phyloP scores from a whole-genome alignment of 2,797 vertebrate genomes.

The Dryobates pubescens region DNA sequence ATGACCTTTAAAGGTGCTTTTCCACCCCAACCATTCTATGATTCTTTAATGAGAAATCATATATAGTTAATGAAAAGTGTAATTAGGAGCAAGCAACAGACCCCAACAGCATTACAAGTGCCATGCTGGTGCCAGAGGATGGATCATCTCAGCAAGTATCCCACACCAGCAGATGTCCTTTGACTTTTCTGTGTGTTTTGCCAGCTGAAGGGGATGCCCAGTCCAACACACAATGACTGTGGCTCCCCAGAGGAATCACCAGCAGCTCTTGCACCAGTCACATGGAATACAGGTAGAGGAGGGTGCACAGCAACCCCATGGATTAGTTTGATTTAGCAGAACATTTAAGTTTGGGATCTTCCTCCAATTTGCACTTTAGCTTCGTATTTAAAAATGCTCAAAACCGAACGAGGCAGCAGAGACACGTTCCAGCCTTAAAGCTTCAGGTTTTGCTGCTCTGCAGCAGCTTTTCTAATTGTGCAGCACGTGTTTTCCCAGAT shows the following conservation, averaged over 20 bases:
- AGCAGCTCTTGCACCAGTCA: neutral
- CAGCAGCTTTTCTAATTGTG: neutral
- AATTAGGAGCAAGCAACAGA: neutral
- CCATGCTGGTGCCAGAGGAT: neutral
- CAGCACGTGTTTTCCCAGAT: slow-evolving; percentile 3
- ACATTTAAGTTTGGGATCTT: neutral
- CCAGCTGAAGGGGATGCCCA: neutral
- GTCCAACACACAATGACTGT: neutral
- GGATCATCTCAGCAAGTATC: neutral
- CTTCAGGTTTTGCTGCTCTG: neutral
- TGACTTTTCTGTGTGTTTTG: neutral
- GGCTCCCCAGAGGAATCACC: neutral
- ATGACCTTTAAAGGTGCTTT: too few relatives aligned
- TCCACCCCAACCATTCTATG: too few relatives aligned
- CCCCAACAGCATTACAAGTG: neutral
- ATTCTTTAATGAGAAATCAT: neutral
- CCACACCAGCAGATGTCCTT: neutral
- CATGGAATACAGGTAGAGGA: neutral
- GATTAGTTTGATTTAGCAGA: neutral
- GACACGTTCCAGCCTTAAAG: neutral
- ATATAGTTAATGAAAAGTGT: neutral
- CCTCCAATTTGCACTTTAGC: neutral
- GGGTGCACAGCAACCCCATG: neutral
- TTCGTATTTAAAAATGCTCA: neutral
- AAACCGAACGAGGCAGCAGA: neutral